These are phyloP conservation scores for Pollenia amentaria DNA, from an alignment of 2,888 invertebrate genomes.

Conservation along the genomic window DNA sequence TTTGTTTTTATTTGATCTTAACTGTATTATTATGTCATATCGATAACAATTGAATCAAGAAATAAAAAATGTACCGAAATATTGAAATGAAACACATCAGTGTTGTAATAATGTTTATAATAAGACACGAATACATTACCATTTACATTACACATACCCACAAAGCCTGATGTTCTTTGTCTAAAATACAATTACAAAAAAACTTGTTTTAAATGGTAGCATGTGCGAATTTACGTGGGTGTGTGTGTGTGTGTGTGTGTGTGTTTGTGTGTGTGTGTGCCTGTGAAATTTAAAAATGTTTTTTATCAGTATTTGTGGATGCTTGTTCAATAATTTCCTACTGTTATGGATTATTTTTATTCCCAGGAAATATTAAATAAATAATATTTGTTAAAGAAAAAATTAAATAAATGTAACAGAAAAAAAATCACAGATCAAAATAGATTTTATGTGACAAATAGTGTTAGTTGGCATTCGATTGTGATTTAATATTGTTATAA, in stretches of 20 bases:
- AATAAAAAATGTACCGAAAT: not conserved
- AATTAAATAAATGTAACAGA: not conserved
- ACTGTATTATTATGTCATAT: conserved; percentile 22
- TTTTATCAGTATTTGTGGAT: too few species aligned
- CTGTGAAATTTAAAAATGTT: not conserved
- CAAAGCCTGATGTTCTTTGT: not conserved
- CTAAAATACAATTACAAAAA: not conserved
- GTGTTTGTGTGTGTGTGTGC: too few species aligned
- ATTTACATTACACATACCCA: too few species aligned
- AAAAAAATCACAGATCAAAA: too few species aligned
- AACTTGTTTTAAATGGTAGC: not conserved
- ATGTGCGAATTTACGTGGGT: not conserved
- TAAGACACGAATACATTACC: too few species aligned
- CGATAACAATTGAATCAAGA: conserved; percentile 15
- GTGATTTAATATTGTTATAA: too few species aligned
- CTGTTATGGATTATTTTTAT: not conserved
- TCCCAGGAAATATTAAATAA: conserved; percentile 6
- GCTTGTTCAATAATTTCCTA: not conserved
- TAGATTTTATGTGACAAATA: too few species aligned
- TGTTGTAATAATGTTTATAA: not conserved
- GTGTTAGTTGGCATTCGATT: too few species aligned
- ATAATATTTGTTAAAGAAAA: not conserved
- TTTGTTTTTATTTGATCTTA: conserved; percentile 1
- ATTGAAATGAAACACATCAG: not conserved
- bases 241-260: not conserved